Evolutionary conservation across 1,140 invertebrate species (phyloP).

Genomic region (Eriosoma lanigerum): DNA sequence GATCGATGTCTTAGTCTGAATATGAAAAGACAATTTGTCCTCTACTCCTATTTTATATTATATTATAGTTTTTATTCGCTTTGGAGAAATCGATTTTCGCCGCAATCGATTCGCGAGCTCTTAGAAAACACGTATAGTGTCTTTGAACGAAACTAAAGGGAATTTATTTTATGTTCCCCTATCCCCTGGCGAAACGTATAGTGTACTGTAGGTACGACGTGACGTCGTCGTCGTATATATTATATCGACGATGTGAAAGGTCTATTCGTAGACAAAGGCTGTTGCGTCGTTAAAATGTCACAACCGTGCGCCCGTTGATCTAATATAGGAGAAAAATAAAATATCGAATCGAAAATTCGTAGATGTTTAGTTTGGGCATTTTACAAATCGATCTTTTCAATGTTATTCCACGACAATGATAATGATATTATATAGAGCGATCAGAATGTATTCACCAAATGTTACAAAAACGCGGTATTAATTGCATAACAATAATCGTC

Average conservation of each 20-base stretch:
- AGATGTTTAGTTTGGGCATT: too few relatives aligned
- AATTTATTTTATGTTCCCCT: slow-evolving; percentile 18
- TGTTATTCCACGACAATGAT: too few relatives aligned
- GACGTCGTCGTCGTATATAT: too few relatives aligned
- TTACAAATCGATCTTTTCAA: too few relatives aligned
- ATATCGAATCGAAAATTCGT: too few relatives aligned
- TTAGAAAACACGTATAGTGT: background rate
- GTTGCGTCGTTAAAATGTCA: slow-evolving; percentile 17
- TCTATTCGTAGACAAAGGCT: background rate
- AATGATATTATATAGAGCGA: too few relatives aligned
- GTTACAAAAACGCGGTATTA: too few relatives aligned
- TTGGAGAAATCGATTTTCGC: slow-evolving; percentile 16
- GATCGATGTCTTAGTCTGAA: background rate
- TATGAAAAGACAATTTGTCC: slow-evolving; percentile 18
- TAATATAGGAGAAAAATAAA: background rate
- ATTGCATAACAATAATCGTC: too few relatives aligned
- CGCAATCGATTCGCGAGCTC: slow-evolving; percentile 15
- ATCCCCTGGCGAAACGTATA: background rate
- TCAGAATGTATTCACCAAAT: too few relatives aligned
- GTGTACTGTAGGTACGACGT: too few relatives aligned
- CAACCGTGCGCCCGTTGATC: slow-evolving; percentile 14
- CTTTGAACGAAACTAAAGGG: slow-evolving; percentile 13
- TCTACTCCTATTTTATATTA: background rate
- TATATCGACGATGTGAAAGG: background rate
- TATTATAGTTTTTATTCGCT: background rate